Percentiles rank a stretch among this genome's conserved stretches.
Conservation (phyloP, 35 echinoderm and acorn worm genomes). For the Amphiura filiformis region DNA sequence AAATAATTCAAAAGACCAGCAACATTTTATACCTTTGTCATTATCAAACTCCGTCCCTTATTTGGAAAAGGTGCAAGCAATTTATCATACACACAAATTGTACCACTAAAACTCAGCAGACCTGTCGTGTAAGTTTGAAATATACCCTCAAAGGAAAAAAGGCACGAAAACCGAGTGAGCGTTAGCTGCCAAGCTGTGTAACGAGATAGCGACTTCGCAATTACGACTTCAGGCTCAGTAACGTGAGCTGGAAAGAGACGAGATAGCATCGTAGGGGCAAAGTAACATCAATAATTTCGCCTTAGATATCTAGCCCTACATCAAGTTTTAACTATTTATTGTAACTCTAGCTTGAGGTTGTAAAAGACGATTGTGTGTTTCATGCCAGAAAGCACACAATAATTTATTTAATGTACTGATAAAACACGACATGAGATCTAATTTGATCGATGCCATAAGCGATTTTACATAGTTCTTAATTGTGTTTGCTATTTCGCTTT, state of each 20-base stretch:
- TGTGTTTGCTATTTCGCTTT: not conserved
- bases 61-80: no score
- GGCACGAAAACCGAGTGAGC: no score
- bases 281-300: slow-evolving; percentile 4
- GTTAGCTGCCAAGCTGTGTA: no score
- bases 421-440: slow-evolving; percentile 9
- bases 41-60: no score
- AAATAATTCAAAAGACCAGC: no score
- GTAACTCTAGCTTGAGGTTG: not conserved
- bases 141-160: not conserved
- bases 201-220: slow-evolving; percentile 3
- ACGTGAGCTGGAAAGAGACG: not conserved
- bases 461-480: not conserved
- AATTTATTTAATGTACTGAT: slow-evolving; percentile 9
- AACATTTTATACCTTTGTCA: no score
- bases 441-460: not conserved
- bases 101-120: not conserved
- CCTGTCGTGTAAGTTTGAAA: not conserved
- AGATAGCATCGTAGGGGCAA: not conserved
- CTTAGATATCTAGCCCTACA: not conserved
- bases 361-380: not conserved
- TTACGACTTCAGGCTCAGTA: not conserved
- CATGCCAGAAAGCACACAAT: not conserved
- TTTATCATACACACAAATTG: not conserved
- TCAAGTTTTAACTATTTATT: not conserved